Conservation (phyloP, 2,113 vertebrate genomes). For the Enhydra lutris region DNA sequence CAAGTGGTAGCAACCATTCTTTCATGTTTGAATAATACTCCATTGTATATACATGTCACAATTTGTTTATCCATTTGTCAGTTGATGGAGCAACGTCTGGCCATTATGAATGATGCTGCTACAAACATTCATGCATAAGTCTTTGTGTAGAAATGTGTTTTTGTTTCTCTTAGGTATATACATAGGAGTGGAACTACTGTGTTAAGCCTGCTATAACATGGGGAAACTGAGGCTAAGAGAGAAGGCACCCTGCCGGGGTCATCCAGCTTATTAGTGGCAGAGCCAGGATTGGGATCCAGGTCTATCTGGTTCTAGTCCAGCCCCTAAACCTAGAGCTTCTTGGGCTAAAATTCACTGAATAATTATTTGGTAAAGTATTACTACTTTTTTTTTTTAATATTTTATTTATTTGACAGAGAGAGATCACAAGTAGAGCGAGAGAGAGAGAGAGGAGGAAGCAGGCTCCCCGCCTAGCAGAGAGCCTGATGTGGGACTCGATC, state of each 20-base stretch:
- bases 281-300: background rate
- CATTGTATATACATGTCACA: background rate
- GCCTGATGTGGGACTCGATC: too few species aligned
- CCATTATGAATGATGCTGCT: background rate
- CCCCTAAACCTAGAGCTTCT: background rate
- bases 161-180: background rate
- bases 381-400: too few species aligned
- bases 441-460: too few species aligned
- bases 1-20: background rate
- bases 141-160: background rate
- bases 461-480: too few species aligned
- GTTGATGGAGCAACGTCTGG: background rate
- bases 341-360: background rate
- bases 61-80: background rate
- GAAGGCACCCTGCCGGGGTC: background rate
- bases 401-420: too few species aligned
- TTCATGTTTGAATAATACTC: background rate
- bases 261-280: background rate
- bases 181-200: background rate
- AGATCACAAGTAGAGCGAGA: too few species aligned
- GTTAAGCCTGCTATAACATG: background rate
- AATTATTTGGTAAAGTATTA: constrained; percentile 20
- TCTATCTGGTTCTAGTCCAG: background rate
- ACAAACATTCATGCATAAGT: background rate
- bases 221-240: background rate